phyloP scores from a whole-genome alignment of 2,113 vertebrate species.

The Uria lomvia region DNA sequence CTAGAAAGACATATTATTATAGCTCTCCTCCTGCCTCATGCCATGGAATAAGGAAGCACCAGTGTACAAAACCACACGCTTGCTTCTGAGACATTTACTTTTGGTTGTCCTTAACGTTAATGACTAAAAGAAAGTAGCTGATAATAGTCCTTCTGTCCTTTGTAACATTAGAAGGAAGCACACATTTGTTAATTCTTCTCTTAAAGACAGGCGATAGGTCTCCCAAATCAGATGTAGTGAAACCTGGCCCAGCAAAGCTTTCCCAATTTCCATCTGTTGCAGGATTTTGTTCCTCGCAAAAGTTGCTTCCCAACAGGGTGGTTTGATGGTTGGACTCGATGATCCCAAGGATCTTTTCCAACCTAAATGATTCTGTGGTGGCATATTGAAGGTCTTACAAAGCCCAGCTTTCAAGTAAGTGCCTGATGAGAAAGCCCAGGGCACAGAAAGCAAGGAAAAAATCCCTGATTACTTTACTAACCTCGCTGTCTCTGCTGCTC shows the following conservation, averaged over 20 bases:
- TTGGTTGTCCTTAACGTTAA: not conserved
- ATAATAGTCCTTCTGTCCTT: not conserved
- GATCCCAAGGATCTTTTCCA: too few species aligned
- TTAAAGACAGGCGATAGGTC: not conserved
- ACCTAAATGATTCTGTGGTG: not conserved
- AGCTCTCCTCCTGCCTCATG: not conserved
- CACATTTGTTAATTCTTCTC: not conserved
- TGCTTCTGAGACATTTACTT: not conserved
- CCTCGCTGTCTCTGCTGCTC: fast-evolving
- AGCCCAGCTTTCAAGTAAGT: not conserved
- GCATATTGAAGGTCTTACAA: not conserved
- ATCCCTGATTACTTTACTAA: not conserved
- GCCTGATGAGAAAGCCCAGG: not conserved
- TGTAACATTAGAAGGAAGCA: not conserved
- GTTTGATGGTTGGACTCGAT: not conserved
- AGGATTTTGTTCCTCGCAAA: not conserved
- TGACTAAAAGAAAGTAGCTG: not conserved
- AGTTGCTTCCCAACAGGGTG: not conserved
- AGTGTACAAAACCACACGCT: not conserved
- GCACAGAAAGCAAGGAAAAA: not conserved
- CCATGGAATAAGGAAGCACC: not conserved
- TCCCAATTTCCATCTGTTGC: not conserved
- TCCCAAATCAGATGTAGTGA: not conserved
- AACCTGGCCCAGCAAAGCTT: not conserved
- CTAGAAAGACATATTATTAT: too few species aligned